Base-by-base conservation (phyloP, 2,888 invertebrate species). In the Dryomyza anilis region DNA sequence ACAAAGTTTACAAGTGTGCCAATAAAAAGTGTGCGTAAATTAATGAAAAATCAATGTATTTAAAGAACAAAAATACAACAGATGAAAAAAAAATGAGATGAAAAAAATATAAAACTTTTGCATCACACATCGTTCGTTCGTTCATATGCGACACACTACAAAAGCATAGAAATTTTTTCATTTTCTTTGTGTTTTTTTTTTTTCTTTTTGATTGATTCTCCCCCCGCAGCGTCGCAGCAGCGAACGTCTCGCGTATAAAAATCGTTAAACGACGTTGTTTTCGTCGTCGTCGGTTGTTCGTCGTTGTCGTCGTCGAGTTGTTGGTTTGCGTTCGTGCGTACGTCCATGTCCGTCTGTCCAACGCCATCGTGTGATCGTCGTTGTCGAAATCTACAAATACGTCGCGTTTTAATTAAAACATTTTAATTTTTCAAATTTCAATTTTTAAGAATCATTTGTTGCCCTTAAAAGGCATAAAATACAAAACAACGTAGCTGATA, bases 151-250 rank as follows among this genome's bases (percentile, higher is more conserved):
- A n/a, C n/a, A n/a, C n/a, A n/a, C n/a, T n/a, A n/a, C 36, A 64
- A 58, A 63, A 64, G 48, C 56, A 63, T 52, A 36, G 39, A 56
- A 43, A 64, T 61, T 61, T 61, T 61, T 53, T 33, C 48, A 39
- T 39, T 53, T 61, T 39, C 39, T 61, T 29, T 53, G 61, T 53
- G 39, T 61, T 61, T 50, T 50, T 52, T 68, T 70, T 77, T 74
- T 61, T 61, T 50, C 52, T 52, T 68, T 70, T 77, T 74, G 73
- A 78, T 76, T 77, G 75, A 78, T 77, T 76, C 76, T 74, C 73
- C 75, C 71, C 70, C n/a, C n/a, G n/a, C n/a, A n/a, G n/a, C 43
- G 29, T 43, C 53, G 27, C 33, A 46, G 63, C 23, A 56, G 56
- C 57, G 12, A 21, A 29, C 61, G 61, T 53, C 53, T 16, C 53